A percentile compares a stretch with the other conserved stretches of the same genome.
Conservation (phyloP, 2,113 vertebrate species). For the Pachypanchax playfairii region DNA sequence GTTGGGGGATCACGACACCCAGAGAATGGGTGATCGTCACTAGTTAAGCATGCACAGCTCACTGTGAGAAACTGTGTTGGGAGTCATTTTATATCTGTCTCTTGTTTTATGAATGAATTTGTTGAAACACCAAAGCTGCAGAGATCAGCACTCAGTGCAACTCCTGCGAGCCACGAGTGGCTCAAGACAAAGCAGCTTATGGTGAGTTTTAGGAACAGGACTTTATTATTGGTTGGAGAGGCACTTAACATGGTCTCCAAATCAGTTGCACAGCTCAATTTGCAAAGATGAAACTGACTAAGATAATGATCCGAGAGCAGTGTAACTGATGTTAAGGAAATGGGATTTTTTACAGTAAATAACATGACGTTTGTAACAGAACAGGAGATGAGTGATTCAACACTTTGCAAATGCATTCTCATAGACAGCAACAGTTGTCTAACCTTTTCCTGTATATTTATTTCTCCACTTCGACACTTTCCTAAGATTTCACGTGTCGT, state of each 20-base stretch:
- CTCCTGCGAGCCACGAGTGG: not conserved
- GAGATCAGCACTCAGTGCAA: not conserved
- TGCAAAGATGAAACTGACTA: constrained; percentile 1
- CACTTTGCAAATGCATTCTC: constrained; percentile 7
- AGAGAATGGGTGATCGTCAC: constrained; percentile 46
- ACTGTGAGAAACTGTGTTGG: constrained; percentile 28
- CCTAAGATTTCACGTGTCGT: constrained; percentile 42
- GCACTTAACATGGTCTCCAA: constrained; percentile 2
- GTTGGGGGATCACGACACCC: constrained; percentile 67
- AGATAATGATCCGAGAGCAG: constrained; percentile 28
- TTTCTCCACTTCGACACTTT: constrained; percentile 44
- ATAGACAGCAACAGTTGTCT: constrained; percentile 12
- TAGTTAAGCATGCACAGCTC: constrained; percentile 12
- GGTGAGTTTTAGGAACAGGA: not conserved
- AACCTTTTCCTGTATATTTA: constrained; percentile 38
- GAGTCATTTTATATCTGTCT: constrained; percentile 9
- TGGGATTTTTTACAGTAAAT: not conserved
- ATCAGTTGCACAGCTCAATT: constrained; percentile 7
- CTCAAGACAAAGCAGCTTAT: not conserved
- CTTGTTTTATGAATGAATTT: constrained; percentile 7
- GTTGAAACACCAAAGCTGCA: not conserved
- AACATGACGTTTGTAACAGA: not conserved
- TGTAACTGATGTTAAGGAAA: constrained; percentile 9
- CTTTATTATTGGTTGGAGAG: constrained; percentile 16
- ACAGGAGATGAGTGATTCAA: not conserved